Evolutionary conservation across 2,113 vertebrate genomes (phyloP).

Genomic region (Serinus canaria): DNA sequence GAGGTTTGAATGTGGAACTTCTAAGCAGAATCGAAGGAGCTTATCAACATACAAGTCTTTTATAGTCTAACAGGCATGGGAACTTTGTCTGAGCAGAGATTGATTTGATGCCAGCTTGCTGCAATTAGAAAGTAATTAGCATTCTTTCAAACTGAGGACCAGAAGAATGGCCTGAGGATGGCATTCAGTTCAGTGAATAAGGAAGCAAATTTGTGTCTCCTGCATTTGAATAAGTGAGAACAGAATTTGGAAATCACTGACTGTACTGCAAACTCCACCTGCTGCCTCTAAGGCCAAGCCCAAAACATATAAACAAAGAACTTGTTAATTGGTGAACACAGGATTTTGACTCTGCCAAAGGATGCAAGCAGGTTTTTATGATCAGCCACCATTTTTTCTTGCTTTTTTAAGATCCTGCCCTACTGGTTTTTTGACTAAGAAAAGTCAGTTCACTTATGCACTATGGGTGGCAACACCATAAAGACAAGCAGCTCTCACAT

Average conservation of each 20-base stretch:
- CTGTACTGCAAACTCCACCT: not conserved
- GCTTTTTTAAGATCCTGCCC: not conserved
- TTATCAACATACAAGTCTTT: not conserved
- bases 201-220: not conserved
- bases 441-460: not conserved
- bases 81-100: conserved; percentile 10
- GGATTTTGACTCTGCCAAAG: not conserved
- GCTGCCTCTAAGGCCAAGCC: not conserved
- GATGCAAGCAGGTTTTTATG: not conserved
- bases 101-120: conserved; percentile 33
- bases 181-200: not conserved
- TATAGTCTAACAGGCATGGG: not conserved
- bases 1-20: not conserved
- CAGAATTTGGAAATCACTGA: not conserved
- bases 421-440: not conserved
- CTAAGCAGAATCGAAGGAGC: not conserved
- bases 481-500: not conserved
- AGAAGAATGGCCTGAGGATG: not conserved
- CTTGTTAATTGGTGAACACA: not conserved
- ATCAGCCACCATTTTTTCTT: not conserved
- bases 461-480: not conserved
- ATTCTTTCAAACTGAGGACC: conserved; percentile 12
- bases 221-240: not conserved
- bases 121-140: conserved; percentile 46
- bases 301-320: not conserved